Evolutionary conservation across 2,888 invertebrate genomes (phyloP).

Genomic region (Meloe dianella): DNA sequence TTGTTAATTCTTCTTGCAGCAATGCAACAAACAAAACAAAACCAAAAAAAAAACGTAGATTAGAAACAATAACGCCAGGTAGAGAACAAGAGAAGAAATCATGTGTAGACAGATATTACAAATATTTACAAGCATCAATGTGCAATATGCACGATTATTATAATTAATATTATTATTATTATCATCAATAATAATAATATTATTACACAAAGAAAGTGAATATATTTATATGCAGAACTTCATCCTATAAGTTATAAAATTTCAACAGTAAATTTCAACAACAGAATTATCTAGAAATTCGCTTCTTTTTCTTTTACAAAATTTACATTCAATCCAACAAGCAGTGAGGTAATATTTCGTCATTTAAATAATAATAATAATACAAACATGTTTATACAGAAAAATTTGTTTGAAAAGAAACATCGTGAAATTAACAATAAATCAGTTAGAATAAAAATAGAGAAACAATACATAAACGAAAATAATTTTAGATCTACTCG

Average conservation of each 20-base stretch:
- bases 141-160: constrained; percentile 27
- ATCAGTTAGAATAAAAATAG: background rate
- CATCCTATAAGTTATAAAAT: constrained; percentile 37
- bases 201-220: background rate
- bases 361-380: background rate
- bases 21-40: constrained; percentile 15
- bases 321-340: constrained; percentile 2
- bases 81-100: too few relatives aligned
- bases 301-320: background rate
- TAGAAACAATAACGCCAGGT: too few relatives aligned
- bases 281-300: constrained; percentile 14
- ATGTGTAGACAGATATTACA: constrained; percentile 28
- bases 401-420: background rate
- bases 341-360: constrained; percentile 5
- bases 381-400: background rate
- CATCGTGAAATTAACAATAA: background rate
- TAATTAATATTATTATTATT: background rate
- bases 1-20: too few relatives aligned
- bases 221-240: constrained; percentile 28
- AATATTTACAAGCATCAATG: constrained; percentile 27
- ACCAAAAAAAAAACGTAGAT: constrained; percentile 24
- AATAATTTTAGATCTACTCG: background rate
- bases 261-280: constrained; percentile 46
- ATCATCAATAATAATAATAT: background rate
- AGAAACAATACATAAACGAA: background rate